These are phyloP conservation scores for Chrysolina haemoptera DNA, from an alignment of 2,888 invertebrate species.

Conservation along the genomic window DNA sequence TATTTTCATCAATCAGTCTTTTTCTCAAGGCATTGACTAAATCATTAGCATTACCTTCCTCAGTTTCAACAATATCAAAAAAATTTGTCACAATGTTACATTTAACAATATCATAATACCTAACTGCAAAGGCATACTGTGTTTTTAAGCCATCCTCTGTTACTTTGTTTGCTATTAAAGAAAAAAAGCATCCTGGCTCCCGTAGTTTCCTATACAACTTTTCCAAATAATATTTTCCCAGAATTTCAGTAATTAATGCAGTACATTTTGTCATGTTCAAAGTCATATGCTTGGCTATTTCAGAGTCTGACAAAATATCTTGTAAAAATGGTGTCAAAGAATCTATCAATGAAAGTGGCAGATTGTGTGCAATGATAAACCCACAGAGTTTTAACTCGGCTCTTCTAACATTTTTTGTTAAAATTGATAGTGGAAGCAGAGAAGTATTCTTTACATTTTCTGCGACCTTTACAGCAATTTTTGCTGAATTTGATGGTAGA, in stretches of 20 bases:
- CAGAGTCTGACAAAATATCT: slow-evolving; percentile 25
- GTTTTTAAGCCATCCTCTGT: slow-evolving; percentile 3
- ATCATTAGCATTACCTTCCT: not conserved
- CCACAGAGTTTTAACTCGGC: slow-evolving; percentile 18
- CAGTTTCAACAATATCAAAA: slow-evolving; percentile 26
- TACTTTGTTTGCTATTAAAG: slow-evolving; percentile 12
- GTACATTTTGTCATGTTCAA: slow-evolving; percentile 17
- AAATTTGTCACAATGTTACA: not conserved
- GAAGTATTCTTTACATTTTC: not conserved
- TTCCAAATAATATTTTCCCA: not conserved
- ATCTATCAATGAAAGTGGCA: slow-evolving; percentile 27
- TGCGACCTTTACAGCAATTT: no score
- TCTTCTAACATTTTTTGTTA: slow-evolving; percentile 2
- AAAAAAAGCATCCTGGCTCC: slow-evolving; percentile 13
- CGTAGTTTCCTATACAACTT: not conserved
- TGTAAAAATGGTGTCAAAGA: not conserved
- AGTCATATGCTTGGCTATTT: slow-evolving; percentile 9
- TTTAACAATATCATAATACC: slow-evolving; percentile 1
- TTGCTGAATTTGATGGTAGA: no score
- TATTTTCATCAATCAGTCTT: not conserved
- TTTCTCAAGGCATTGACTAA: not conserved
- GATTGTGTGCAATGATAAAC: not conserved
- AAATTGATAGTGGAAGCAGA: not conserved
- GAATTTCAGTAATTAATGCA: not conserved
- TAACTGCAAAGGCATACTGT: slow-evolving; percentile 10